These are phyloP conservation scores for Torymus texanus DNA, from an alignment of 2,888 invertebrate genomes.

Conservation along the genomic window DNA sequence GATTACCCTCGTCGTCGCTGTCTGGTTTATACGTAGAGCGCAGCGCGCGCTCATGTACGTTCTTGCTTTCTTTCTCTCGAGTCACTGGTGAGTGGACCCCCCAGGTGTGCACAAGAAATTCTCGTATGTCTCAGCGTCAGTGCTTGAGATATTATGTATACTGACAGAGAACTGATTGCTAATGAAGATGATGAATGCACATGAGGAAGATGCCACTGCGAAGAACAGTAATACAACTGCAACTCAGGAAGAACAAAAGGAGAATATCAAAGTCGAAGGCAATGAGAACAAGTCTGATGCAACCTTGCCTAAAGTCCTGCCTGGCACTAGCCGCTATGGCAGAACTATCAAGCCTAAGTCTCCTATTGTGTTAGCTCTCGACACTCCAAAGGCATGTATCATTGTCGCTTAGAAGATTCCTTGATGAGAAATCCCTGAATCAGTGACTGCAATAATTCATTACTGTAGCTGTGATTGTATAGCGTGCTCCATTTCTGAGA, in stretches of 20 bases:
- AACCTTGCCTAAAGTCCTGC: conserved; percentile 17
- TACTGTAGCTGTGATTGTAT: too few species aligned
- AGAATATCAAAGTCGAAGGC: background rate
- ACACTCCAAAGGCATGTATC: conserved; percentile 62
- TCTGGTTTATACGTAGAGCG: too few species aligned
- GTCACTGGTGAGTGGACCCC: too few species aligned
- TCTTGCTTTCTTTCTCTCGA: too few species aligned
- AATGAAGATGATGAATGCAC: conserved; percentile 38
- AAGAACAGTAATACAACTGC: conserved; percentile 10
- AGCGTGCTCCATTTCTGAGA: too few species aligned
- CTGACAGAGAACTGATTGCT: conserved; percentile 30
- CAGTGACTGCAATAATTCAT: background rate
- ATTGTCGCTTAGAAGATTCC: background rate
- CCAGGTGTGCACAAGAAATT: too few species aligned
- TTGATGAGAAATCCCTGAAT: background rate
- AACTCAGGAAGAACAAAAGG: conserved; percentile 13
- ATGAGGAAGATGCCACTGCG: conserved; percentile 3
- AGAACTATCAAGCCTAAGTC: conserved; percentile 78
- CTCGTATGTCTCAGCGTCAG: too few species aligned
- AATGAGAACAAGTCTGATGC: conserved; percentile 23
- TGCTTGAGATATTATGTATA: conserved; percentile 23
- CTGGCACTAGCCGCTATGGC: conserved; percentile 78
- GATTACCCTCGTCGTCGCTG: too few species aligned
- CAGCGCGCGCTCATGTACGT: too few species aligned
- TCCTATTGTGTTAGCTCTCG: conserved; percentile 57